Percentiles rank a stretch among this genome's conserved stretches.
Conservation (phyloP, 2,888 invertebrate species). For the Lasioglossum zephyrum region DNA sequence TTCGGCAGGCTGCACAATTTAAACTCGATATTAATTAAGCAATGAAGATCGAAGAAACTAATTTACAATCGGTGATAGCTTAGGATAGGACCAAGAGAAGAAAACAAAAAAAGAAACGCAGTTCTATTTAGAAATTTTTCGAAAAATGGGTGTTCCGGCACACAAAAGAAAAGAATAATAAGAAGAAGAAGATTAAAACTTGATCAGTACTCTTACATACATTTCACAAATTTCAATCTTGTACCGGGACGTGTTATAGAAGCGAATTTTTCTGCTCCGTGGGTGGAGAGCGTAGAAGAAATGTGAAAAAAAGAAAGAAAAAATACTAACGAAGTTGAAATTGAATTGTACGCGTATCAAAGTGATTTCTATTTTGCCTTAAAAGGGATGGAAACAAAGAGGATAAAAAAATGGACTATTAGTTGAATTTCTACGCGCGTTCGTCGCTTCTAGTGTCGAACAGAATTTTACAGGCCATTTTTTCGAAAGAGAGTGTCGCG, state of each 20-base stretch:
- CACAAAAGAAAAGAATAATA: background rate
- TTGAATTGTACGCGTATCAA: slow-evolving; percentile 38
- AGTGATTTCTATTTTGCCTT: slow-evolving; percentile 47
- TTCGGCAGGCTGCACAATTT: slow-evolving; percentile 67
- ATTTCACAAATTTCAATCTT: slow-evolving; percentile 56
- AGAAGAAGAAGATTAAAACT: slow-evolving; percentile 37
- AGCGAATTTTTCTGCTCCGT: slow-evolving; percentile 23
- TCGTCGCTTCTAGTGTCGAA: slow-evolving; percentile 10
- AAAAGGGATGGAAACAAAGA: background rate
- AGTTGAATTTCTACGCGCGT: slow-evolving; percentile 40
- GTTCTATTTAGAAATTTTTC: slow-evolving; percentile 72
- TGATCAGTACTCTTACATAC: slow-evolving; percentile 63
- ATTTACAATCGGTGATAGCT: slow-evolving; percentile 77
- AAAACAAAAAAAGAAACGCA: slow-evolving; percentile 49
- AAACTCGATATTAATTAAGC: slow-evolving; percentile 78
- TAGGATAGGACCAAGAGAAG: slow-evolving; percentile 70
- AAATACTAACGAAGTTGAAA: slow-evolving; percentile 7
- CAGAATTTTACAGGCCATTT: slow-evolving; percentile 25
- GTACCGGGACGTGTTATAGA: slow-evolving; percentile 20
- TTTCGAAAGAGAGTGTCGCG: slow-evolving; percentile 1
- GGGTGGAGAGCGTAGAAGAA: slow-evolving; percentile 24
- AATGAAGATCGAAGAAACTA: slow-evolving; percentile 75
- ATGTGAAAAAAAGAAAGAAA: background rate
- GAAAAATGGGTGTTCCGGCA: slow-evolving; percentile 61
- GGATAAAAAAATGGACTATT: slow-evolving; percentile 15